Percentiles rank a stretch among this genome's conserved stretches.
phyloP scores from a whole-genome alignment of 2,888 invertebrate species.

The Empis livida region DNA sequence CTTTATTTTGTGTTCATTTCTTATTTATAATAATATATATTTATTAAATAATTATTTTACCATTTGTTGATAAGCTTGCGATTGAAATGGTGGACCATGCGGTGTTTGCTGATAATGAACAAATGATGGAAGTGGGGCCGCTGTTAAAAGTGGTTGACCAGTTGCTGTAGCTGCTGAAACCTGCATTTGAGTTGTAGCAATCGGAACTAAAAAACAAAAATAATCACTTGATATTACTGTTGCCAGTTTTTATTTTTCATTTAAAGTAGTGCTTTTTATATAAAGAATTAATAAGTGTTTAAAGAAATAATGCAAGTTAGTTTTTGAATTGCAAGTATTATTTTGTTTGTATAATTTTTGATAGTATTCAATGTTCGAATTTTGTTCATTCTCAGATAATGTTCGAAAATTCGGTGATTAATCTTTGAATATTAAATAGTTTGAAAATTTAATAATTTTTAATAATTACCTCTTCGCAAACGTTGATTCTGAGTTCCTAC shows the following conservation, averaged over 20 bases:
- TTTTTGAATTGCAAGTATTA: no score
- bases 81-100: constrained; percentile 39
- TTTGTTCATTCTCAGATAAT: no score
- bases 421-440: no score
- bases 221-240: neutral
- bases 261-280: no score
- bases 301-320: no score
- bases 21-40: no score
- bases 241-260: no score
- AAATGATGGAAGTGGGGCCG: constrained; percentile 61
- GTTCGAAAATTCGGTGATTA: no score
- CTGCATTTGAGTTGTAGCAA: constrained; percentile 59
- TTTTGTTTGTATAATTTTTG: neutral
- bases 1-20: no score
- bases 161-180: constrained; percentile 52
- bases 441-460: constrained; percentile 13
- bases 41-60: constrained; percentile 35
- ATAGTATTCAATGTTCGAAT: no score
- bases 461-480: constrained; percentile 33
- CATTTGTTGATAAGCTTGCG: constrained; percentile 39
- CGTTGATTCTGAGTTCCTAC: constrained; percentile 29
- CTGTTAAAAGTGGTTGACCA: constrained; percentile 73
- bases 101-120: constrained; percentile 49
- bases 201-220: constrained; percentile 33
- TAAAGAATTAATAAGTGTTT: no score